phyloP scores from a whole-genome alignment of 2,797 vertebrate genomes.

The Bradypodion pumilum region DNA sequence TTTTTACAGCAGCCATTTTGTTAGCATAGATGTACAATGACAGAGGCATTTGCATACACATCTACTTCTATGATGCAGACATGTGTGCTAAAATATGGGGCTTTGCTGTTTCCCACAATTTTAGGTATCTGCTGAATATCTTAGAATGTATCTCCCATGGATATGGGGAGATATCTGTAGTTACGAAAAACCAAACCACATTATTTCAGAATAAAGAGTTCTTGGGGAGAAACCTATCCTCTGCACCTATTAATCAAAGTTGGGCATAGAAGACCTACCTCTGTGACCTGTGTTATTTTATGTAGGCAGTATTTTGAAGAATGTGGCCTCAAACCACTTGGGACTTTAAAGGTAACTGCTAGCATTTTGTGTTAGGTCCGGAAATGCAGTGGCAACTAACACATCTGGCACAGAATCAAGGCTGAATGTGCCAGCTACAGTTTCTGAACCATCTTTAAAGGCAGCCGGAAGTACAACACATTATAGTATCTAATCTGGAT shows the following conservation, averaged over 20 bases:
- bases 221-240: conserved; percentile 26
- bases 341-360: neutral
- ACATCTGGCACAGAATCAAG: neutral
- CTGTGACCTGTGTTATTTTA: neutral
- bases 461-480: neutral
- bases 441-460: neutral
- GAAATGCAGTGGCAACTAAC: neutral
- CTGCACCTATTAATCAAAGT: neutral
- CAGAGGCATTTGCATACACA: too few relatives aligned
- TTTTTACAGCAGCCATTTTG: too few relatives aligned
- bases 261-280: neutral
- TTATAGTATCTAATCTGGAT: neutral
- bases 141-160: too few relatives aligned
- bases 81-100: too few relatives aligned
- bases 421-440: neutral
- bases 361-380: neutral
- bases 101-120: too few relatives aligned
- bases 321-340: neutral
- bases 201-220: conserved; percentile 53
- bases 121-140: too few relatives aligned
- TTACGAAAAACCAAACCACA: conserved; percentile 57
- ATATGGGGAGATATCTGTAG: too few relatives aligned
- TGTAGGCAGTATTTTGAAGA: neutral
- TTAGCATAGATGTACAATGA: too few relatives aligned
- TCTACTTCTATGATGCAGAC: too few relatives aligned